phyloP scores from a whole-genome alignment of 2,888 invertebrate genomes.

The Crocallis elinguaria region DNA sequence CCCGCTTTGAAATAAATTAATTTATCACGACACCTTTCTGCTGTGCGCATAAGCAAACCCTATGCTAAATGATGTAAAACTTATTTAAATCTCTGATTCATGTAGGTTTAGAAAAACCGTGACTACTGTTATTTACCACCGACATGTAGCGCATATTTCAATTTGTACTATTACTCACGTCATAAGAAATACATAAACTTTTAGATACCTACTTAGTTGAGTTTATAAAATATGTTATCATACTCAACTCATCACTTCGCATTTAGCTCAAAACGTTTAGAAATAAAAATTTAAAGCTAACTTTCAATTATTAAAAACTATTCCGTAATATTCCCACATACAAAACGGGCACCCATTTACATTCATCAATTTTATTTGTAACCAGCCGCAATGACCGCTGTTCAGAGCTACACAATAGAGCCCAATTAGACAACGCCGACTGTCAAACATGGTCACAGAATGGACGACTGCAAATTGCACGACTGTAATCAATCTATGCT shows the following conservation, averaged over 20 bases:
- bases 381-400: conserved; percentile 26
- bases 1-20: background rate
- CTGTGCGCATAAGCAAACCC: too few relatives aligned
- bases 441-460: conserved; percentile 33
- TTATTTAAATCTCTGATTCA: conserved; percentile 39
- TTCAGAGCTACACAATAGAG: conserved; percentile 43
- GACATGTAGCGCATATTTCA: conserved; percentile 15
- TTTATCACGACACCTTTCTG: background rate
- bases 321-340: conserved; percentile 9
- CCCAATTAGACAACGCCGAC: conserved; percentile 39
- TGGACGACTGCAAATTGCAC: conserved; percentile 34
- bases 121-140: conserved; percentile 31
- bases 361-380: conserved; percentile 30
- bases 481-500: conserved; percentile 18
- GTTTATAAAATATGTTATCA: background rate
- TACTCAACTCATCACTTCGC: background rate
- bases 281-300: background rate
- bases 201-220: background rate
- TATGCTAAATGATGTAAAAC: conserved; percentile 28
- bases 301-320: background rate
- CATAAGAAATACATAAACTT: background rate
- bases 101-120: conserved; percentile 26
- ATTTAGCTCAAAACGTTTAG: background rate
- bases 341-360: conserved; percentile 11
- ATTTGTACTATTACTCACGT: conserved; percentile 14